Evolutionary conservation across 2,888 invertebrate species (phyloP), one percentile per base, ranked within the genome.

Genomic region (Macaria liturata): DNA sequence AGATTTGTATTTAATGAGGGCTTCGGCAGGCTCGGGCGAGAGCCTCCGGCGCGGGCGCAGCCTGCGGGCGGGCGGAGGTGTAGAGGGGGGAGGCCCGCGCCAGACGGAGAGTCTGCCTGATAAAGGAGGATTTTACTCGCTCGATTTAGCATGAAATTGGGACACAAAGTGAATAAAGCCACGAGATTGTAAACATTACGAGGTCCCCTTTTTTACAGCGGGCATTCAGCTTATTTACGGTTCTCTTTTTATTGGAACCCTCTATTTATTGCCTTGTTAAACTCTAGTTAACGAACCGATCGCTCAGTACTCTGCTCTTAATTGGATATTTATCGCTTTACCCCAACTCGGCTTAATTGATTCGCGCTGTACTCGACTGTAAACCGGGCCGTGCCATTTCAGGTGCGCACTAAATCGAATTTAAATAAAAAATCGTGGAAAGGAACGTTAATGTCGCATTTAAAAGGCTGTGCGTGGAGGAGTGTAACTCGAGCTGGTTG

Each of bases 141-240:
- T 88, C 87, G 88, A 91, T 91, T 91, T 91, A 91, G 89, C 91
- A 91, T 91, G 91, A 91, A 91, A 91, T 91, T 91, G 91, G 88
- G 90, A 90, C 85, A 91, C 91, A 91, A 91, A 90, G 91, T 91
- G 91, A 90, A 91, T 91, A 91, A 91, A 91, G 89, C 89, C 88
- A 90, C 91, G 88, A 88, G 90, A 91, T 89, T 89, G 91, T 91
- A 90, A 91, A 90, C 91, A 91, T 91, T 89, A 90, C 81, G 86
- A 88, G 86, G 84, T 86, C 83, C 85, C 86, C 84, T 89, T 91
- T 91, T 91, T 91, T 90, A 90, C 84, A 81, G 79, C 82, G 72
- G 79, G 79, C 81, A 83, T 85, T 88, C 81, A 82, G 80, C 81
- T 88, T 88, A 88, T 89, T 90, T 90, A 89, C 85, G 84, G 88